A percentile compares a stretch with the other conserved stretches of the same genome.
Conservation (phyloP, 2,113 vertebrate genomes). For the Noturus placidus region DNA sequence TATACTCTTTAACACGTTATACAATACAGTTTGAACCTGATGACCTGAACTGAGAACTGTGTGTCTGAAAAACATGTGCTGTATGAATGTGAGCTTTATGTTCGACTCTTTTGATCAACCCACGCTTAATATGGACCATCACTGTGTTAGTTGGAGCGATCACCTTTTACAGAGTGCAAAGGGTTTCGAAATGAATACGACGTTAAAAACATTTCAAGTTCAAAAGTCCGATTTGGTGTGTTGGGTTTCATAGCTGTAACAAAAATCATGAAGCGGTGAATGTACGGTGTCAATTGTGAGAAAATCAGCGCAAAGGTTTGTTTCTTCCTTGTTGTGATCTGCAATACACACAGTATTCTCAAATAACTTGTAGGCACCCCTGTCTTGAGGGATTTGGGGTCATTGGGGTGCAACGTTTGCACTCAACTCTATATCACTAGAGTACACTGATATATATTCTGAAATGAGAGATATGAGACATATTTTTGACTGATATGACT, state of each 20-base stretch:
- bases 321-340: background rate
- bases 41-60: background rate
- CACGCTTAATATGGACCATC: background rate
- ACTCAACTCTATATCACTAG: background rate
- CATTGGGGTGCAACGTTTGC: background rate
- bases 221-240: background rate
- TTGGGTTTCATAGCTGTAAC: background rate
- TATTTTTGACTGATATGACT: background rate
- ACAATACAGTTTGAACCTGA: background rate
- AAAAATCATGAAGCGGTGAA: background rate
- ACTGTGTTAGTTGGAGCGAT: background rate
- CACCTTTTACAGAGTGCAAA: background rate
- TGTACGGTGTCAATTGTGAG: background rate
- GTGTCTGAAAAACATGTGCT: background rate
- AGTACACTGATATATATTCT: background rate
- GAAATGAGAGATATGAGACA: background rate
- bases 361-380: background rate
- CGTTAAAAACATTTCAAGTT: background rate
- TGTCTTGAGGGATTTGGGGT: background rate
- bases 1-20: conserved; percentile 39
- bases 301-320: background rate
- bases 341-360: background rate
- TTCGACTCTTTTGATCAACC: background rate
- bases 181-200: background rate
- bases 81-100: background rate